Percentiles rank a stretch among this genome's conserved stretches.
Evolutionary conservation across 2,113 vertebrate genomes (phyloP).

Genomic region (Grammomys surdaster): DNA sequence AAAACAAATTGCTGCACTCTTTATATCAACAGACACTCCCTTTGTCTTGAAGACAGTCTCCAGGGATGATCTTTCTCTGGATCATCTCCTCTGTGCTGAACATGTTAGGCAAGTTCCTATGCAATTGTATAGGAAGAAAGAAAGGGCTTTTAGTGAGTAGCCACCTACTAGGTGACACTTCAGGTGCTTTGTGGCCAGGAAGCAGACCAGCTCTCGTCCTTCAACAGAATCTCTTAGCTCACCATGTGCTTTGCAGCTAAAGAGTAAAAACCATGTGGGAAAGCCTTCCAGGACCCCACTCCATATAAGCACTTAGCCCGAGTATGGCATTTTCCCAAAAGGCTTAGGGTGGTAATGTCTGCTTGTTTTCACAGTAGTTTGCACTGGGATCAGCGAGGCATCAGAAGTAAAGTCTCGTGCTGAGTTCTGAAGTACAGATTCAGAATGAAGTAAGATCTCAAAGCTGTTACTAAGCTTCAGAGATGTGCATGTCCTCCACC

Average conservation of each 20-base stretch:
- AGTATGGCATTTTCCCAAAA: background rate
- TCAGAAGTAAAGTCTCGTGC: background rate
- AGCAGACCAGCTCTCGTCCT: background rate
- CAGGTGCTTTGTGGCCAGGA: background rate
- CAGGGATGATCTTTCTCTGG: conserved; percentile 18
- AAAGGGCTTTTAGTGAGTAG: background rate
- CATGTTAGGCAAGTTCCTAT: background rate
- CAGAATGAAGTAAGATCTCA: background rate
- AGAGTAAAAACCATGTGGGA: background rate
- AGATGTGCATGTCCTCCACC: background rate
- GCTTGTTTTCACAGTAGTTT: background rate
- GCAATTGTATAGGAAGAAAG: background rate
- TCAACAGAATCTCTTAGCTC: background rate
- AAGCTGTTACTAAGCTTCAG: background rate
- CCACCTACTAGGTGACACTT: background rate
- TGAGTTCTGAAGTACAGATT: background rate
- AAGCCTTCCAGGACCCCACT: background rate
- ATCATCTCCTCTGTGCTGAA: background rate
- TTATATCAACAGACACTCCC: conserved; percentile 28
- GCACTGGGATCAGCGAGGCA: background rate
- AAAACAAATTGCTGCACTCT: conserved; percentile 46
- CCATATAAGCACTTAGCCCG: background rate
- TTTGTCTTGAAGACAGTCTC: conserved; percentile 58
- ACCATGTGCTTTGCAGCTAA: fast-evolving
- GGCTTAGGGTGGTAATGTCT: background rate